Base-by-base conservation (phyloP, 2,797 vertebrate genomes). In the Molossus alvarezi region DNA sequence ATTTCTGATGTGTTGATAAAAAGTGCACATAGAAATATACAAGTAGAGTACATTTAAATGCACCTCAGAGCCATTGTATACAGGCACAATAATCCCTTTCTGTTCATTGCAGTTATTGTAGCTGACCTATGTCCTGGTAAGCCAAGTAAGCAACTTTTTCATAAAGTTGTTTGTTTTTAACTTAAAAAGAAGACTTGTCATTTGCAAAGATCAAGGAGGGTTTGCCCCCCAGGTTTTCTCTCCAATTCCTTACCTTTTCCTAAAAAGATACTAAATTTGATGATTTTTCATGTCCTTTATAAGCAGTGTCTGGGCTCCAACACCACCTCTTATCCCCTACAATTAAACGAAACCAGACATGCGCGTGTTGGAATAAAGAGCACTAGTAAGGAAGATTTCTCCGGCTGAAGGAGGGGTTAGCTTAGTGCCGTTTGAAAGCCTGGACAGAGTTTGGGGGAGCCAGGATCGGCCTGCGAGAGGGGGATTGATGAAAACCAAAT, bases 231-330 rank as follows among this genome's bases (percentile, higher is more conserved):
- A 29, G 1, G 3, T 55, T 75, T 8, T 83, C 8, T 83, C 11
- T 48, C 5, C 12, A 67, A 23, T 9, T 73, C 17, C 20, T 89
- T 53, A 21, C 37, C 3, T 20, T 62, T 89, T 94, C 25, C 23
- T 69, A 51, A 71, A 88, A 90, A 72, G 20, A 15, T n/a, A n/a
- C 57, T 73, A n/a, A 85, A 73, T 77, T 45, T 86, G n/a, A 72
- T 62, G 10, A 37, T 51, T 64, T 90, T 82, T 82, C 9, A 15
- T 71, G 37, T 37, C 29, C 29, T 76, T 33, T 45, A 53, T 45
- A 41, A 48, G 62, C 91, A 6, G 53, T 1, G 0, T 6, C n/a
- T 91, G n/a, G 58, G 21, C 9, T 80, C 33, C 65, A n/a, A 76
- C 6, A 14, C 29, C 23, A 18, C 69, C 29, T 91, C 14, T 33